A percentile compares a stretch with the other conserved stretches of the same genome.
Conservation (phyloP, 2,113 vertebrate species). For the Halcyon malimbica region DNA sequence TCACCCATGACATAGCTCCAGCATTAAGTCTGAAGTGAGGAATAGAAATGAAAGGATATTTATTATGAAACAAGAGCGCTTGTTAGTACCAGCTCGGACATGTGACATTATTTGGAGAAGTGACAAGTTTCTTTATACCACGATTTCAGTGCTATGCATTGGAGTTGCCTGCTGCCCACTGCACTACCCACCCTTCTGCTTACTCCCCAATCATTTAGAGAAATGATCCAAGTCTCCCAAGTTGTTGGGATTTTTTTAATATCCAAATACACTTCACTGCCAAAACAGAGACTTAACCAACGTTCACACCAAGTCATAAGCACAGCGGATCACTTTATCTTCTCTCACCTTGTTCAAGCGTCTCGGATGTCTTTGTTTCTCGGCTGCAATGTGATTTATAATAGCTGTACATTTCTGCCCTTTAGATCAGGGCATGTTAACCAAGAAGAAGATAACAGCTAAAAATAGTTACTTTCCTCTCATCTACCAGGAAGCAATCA, state of each 20-base stretch:
- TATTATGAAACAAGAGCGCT: constrained; percentile 11
- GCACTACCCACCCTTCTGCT: neutral
- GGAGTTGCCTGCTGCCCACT: neutral
- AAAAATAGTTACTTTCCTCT: constrained; percentile 20
- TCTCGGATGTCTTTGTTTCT: neutral
- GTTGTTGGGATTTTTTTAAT: neutral
- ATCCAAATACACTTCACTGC: neutral
- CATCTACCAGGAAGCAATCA: neutral
- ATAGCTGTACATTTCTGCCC: neutral
- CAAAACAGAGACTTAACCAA: neutral
- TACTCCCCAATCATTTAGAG: neutral
- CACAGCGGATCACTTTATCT: neutral
- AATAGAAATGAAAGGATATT: constrained; percentile 39
- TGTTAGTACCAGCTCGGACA: neutral
- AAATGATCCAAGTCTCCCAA: neutral
- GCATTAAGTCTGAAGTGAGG: constrained; percentile 16
- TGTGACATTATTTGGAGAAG: neutral
- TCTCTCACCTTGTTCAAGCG: neutral
- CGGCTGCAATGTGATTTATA: neutral
- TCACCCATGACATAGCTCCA: neutral
- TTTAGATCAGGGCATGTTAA: neutral
- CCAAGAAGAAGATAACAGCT: neutral
- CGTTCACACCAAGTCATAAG: neutral
- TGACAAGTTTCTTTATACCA: constrained; percentile 12
- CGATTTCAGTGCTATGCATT: neutral